Base-by-base conservation (phyloP, 2,797 vertebrate species). In the Sebastes goodei region DNA sequence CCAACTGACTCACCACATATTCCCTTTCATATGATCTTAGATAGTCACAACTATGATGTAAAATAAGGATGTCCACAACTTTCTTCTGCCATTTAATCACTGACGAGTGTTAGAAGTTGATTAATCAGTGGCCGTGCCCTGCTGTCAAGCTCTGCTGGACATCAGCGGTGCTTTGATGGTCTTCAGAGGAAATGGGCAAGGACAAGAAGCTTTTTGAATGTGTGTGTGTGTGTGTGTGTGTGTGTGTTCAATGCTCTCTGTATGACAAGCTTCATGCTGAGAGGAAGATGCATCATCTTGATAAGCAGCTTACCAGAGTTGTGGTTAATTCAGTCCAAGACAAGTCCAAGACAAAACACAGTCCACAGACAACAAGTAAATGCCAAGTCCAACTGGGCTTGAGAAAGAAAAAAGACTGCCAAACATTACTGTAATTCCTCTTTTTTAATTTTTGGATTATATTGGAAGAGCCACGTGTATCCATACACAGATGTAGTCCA, bases 61-160 rank as follows among this genome's bases (percentile, higher is more conserved):
- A 66, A 71, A 56, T 75, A 66, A 80, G 64, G 21, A 78, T 73
- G n/a, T 69, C 38, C 42, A 68, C 7, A 46, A 32, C 75, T 71
- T 63, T 29, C 63, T 76, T 29, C 62, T 60, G 62, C 61, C 32
- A 76, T 59, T 74, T 21, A 33, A 80, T 76, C 63, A 74, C 12
- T 20, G 27, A 53, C 53, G 12, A 59, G 33, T 15, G 60, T 42
- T 64, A 38, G 21, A 67, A 6, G 49, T 23, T 61, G 35, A 69
- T 69, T 78, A 52, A 52, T 77, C 38, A 73, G 59, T n/a, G 74
- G 32, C 42, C 6, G 7, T 30, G 25, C 7, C 60, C 67, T 27
- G 63, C 64, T 62, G 67, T 59, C 42, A 15, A 21, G 59, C 71
- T 74, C 65, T 17, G 56, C 74, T 61, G 74, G 81, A 78, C 76